Evolutionary conservation across 2,888 invertebrate species (phyloP), one percentile per base, ranked within the genome.

Genomic region (Lutraria lutraria): DNA sequence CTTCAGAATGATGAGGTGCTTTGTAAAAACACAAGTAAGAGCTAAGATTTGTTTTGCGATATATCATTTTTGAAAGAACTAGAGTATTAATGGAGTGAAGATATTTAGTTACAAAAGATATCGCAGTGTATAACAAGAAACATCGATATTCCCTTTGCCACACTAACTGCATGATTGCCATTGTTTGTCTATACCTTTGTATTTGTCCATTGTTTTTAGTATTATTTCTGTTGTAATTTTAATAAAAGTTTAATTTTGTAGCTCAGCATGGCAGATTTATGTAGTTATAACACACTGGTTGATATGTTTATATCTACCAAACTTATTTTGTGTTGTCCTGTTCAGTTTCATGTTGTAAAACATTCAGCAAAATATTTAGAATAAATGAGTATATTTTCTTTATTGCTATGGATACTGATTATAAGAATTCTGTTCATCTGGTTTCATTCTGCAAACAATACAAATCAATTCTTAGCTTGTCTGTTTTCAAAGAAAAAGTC

Each of bases 101-200:
- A 12, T 68, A 25, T 68, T 8, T 68, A 68, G 63, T 68, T 25
- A 25, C 3, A 25, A 21, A n/a, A 68, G 25, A n/a, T 68, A 43
- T 43, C 43, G 8, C 31, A 21, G n/a, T 25, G 21, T 63, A n/a
- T 76, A 76, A 76, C 76, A 34, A 15, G 34, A 31, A 76, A 34
- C 10, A 25, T 13, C 12, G 31, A 72, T 0, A 16, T 13, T 31
- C 34, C 76, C 76, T 25, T 0, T 76, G 76, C 76, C 76, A 76
- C 76, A 76, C 76, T 76, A 76, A 76, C 31, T 76, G 76, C 76
- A 76, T 76, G 76, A 76, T 76, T 68, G 63, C 63, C 76, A 76
- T 76, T 76, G 76, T 76, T 76, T 19, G 63, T 63, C 63, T 21
- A 63, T 25, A 31, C 25, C 31, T 16, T 76, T 31, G 29, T 34